Conservation (phyloP, 2,888 invertebrate species). For the Sinelater perroti region DNA sequence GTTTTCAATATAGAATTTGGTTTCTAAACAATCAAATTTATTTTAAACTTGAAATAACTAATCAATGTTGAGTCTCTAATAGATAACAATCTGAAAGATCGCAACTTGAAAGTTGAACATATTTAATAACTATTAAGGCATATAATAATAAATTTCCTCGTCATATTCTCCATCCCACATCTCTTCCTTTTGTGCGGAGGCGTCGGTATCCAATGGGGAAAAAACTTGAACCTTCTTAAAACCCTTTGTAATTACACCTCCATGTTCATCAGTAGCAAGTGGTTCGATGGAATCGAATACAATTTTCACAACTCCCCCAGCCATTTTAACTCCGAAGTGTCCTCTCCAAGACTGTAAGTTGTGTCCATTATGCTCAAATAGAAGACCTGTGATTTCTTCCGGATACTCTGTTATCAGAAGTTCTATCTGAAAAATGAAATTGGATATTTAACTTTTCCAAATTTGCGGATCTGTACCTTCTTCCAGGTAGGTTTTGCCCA, state of each 20-base stretch:
- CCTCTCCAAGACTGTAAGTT: constrained; percentile 67
- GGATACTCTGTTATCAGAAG: constrained; percentile 62
- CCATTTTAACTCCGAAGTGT: constrained; percentile 68
- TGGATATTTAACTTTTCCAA: not conserved
- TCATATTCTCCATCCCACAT: constrained; percentile 3
- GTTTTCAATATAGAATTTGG: too few species aligned
- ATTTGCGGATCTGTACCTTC: constrained; percentile 18
- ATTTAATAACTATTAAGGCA: not conserved
- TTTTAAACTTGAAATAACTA: too few species aligned
- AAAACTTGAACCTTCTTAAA: constrained; percentile 3
- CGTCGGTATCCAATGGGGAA: not conserved
- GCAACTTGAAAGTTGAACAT: too few species aligned
- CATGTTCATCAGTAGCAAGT: constrained; percentile 11
- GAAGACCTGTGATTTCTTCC: constrained; percentile 60
- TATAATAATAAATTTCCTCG: constrained; percentile 6
- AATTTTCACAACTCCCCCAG: constrained; percentile 59
- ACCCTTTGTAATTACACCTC: not conserved
- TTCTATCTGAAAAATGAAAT: constrained; percentile 55
- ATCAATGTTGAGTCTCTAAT: too few species aligned
- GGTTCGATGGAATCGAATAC: constrained; percentile 29
- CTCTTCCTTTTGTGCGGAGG: not conserved
- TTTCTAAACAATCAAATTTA: too few species aligned
- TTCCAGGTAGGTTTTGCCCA: constrained; percentile 55
- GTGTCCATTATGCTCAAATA: constrained; percentile 61
- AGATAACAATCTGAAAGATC: too few species aligned